Evolutionary conservation across 2,888 invertebrate genomes (phyloP).

Genomic region (Digitonthophagus gazella): DNA sequence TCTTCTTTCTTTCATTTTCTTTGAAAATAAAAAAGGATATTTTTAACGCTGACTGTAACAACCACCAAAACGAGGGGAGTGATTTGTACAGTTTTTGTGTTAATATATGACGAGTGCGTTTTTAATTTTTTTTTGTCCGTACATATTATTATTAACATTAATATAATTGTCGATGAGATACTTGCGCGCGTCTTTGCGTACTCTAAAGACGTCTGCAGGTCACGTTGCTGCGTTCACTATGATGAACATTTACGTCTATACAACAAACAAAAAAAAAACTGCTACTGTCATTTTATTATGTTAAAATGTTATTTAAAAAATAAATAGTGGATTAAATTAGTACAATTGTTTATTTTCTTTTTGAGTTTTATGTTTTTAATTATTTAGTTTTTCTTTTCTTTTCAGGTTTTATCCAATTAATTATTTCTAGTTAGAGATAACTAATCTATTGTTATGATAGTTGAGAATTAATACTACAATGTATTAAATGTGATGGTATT

Average conservation of each 20-base stretch:
- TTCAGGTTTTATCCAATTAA: too few species aligned
- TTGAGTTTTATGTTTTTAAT: background rate
- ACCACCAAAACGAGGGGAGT: slow-evolving; percentile 24
- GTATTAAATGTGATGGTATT: too few species aligned
- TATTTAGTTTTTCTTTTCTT: slow-evolving; percentile 1
- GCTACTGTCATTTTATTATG: slow-evolving; percentile 30
- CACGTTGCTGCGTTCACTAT: background rate
- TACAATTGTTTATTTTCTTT: slow-evolving; percentile 1
- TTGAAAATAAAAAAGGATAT: slow-evolving; percentile 23
- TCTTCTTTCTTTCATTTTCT: slow-evolving; percentile 23
- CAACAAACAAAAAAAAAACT: slow-evolving; percentile 8
- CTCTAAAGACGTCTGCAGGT: background rate
- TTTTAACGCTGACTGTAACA: slow-evolving; percentile 16
- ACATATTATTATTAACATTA: slow-evolving; percentile 5
- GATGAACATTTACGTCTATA: background rate
- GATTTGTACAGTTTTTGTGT: slow-evolving; percentile 25
- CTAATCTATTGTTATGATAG: too few species aligned
- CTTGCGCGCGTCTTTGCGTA: background rate
- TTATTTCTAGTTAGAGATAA: too few species aligned
- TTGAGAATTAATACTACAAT: too few species aligned
- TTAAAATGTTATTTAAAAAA: slow-evolving; percentile 28
- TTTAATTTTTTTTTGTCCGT: slow-evolving; percentile 14
- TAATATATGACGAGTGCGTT: slow-evolving; percentile 11
- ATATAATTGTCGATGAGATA: background rate
- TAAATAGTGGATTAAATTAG: slow-evolving; percentile 20